These are phyloP conservation scores for Dicranocentrus wangi DNA, from an alignment of 2,888 invertebrate genomes.

Conservation along the genomic window DNA sequence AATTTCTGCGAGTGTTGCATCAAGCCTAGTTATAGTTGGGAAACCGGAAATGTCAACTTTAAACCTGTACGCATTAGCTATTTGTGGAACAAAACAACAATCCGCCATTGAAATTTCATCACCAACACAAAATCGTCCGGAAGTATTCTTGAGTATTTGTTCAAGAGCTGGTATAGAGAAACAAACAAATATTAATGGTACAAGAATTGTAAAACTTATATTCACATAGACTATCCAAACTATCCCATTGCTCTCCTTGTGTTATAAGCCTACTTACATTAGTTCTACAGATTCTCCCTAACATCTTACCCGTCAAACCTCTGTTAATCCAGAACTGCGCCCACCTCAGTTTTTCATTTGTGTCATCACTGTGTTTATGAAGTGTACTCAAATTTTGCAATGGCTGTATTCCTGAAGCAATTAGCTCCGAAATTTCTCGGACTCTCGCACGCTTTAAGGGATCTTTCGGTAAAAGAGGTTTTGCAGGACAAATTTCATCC, in stretches of 20 bases:
- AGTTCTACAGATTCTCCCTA: no score
- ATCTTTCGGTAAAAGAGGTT: conserved; percentile 90
- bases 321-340: conserved; percentile 92
- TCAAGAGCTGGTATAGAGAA: conserved; percentile 82
- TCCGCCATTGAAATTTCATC: conserved; percentile 96
- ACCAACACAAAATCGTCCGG: conserved; percentile 94
- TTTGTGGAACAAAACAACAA: conserved; percentile 95
- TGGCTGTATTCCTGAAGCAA: conserved; percentile 96
- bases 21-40: conserved; percentile 90
- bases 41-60: conserved; percentile 92
- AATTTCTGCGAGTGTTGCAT: conserved; percentile 88
- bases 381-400: conserved; percentile 93
- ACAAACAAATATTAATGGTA: neutral
- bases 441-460: conserved; percentile 85
- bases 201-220: no score
- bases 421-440: conserved; percentile 91
- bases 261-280: no score
- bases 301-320: conserved; percentile 85
- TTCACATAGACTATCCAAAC: no score
- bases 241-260: no score
- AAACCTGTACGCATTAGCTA: conserved; percentile 95
- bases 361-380: conserved; percentile 81
- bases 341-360: conserved; percentile 94
- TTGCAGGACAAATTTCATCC: conserved; percentile 91
- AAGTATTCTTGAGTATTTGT: conserved; percentile 85